Percentiles rank a stretch among this genome's conserved stretches.
Evolutionary conservation across 2,888 invertebrate species (phyloP).

Genomic region (Schizaphis graminum): DNA sequence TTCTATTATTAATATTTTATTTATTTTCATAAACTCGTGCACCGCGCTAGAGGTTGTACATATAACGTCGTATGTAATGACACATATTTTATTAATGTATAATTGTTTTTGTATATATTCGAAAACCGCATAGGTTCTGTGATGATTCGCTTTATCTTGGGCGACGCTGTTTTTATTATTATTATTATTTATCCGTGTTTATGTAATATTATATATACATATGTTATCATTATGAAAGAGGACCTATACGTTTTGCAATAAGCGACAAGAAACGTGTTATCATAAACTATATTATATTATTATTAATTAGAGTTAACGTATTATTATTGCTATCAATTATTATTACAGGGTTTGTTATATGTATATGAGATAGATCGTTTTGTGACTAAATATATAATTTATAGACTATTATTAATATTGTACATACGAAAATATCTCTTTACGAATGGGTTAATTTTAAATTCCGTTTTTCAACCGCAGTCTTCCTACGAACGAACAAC

Average conservation of each 20-base stretch:
- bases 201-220: neutral
- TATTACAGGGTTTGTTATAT: constrained; percentile 42
- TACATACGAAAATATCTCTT: neutral
- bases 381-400: neutral
- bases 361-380: neutral
- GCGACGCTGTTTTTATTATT: neutral
- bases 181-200: constrained; percentile 2
- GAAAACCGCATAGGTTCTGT: constrained; percentile 17
- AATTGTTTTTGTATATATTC: neutral
- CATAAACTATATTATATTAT: neutral
- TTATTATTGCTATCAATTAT: neutral
- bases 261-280: neutral
- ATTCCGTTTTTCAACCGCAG: neutral
- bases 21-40: neutral
- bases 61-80: neutral
- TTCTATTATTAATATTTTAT: neutral
- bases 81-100: neutral
- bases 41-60: neutral
- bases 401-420: neutral
- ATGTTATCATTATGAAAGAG: neutral
- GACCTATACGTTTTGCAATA: neutral
- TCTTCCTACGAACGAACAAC: constrained; percentile 13
- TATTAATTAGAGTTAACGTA: neutral
- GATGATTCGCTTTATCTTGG: constrained; percentile 4
- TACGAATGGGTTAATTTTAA: neutral